A percentile compares a stretch with the other conserved stretches of the same genome.
These are phyloP conservation scores for Harlomillsia oculata DNA, from an alignment of 1,140 invertebrate species.

Conservation along the genomic window DNA sequence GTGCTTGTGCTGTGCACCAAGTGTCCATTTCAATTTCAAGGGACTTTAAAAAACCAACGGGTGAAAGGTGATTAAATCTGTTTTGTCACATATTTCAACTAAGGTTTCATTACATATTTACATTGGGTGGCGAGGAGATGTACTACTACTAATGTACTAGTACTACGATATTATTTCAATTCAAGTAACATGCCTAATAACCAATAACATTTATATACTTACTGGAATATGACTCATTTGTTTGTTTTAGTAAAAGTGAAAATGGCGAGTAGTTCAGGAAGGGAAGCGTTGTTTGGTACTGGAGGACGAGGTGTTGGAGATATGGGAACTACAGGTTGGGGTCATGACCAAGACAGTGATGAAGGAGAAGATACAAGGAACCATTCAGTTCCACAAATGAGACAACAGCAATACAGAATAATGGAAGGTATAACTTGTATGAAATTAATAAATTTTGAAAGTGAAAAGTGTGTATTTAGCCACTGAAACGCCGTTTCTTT, in stretches of 20 bases:
- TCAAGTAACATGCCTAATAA: too few relatives aligned
- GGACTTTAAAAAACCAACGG: too few relatives aligned
- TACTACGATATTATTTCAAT: too few relatives aligned
- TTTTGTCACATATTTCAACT: too few relatives aligned
- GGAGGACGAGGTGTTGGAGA: constrained; percentile 41
- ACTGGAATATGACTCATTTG: background rate
- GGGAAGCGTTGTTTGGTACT: constrained; percentile 8
- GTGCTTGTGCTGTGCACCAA: too few relatives aligned
- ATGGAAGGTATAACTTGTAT: constrained; percentile 31
- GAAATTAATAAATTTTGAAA: background rate
- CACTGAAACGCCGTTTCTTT: constrained; percentile 13
- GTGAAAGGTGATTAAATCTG: too few relatives aligned
- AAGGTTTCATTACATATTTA: too few relatives aligned
- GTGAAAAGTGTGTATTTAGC: background rate
- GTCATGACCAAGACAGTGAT: constrained; percentile 39
- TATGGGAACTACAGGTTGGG: constrained; percentile 44
- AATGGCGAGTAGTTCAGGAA: constrained; percentile 10
- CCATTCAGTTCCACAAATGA: constrained; percentile 35
- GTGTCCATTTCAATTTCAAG: too few relatives aligned
- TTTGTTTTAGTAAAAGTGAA: too few relatives aligned
- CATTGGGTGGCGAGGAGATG: too few relatives aligned
- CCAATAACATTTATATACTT: background rate
- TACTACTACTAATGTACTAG: too few relatives aligned
- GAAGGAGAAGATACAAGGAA: constrained; percentile 18
- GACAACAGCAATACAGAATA: constrained; percentile 39